phyloP scores from a whole-genome alignment of 2,888 invertebrate species.

The Leptinotarsa rubiginosa region DNA sequence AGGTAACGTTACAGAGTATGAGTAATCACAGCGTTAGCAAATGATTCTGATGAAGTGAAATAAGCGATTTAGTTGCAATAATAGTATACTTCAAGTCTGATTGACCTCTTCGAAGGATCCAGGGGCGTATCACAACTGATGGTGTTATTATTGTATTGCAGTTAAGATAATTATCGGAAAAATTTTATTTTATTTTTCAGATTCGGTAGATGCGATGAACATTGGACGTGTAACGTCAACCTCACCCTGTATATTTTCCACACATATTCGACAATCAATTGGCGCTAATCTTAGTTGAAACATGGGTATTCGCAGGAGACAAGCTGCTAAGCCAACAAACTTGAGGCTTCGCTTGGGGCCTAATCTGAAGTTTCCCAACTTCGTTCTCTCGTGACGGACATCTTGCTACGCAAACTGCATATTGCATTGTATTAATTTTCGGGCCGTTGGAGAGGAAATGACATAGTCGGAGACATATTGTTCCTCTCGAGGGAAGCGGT shows the following conservation, averaged over 20 bases:
- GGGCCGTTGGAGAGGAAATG: background rate
- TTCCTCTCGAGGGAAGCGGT: too few species aligned
- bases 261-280: constrained; percentile 44
- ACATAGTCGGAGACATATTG: background rate
- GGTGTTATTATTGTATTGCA: too few species aligned
- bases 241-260: background rate
- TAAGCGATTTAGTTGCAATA: too few species aligned
- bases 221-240: background rate
- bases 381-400: constrained; percentile 48
- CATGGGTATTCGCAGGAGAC: constrained; percentile 55
- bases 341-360: constrained; percentile 48
- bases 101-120: too few species aligned
- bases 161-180: too few species aligned
- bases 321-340: constrained; percentile 59
- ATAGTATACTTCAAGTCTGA: too few species aligned
- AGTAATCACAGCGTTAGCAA: too few species aligned
- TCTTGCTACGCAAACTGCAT: constrained; percentile 52
- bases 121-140: too few species aligned
- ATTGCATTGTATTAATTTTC: constrained; percentile 8
- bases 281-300: constrained; percentile 57
- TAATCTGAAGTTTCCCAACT: constrained; percentile 55
- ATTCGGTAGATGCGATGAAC: too few species aligned
- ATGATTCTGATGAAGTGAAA: too few species aligned
- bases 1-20: too few species aligned
- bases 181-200: too few species aligned